Conservation (phyloP, 2,797 vertebrate species). For the Anniella stebbinsi region DNA sequence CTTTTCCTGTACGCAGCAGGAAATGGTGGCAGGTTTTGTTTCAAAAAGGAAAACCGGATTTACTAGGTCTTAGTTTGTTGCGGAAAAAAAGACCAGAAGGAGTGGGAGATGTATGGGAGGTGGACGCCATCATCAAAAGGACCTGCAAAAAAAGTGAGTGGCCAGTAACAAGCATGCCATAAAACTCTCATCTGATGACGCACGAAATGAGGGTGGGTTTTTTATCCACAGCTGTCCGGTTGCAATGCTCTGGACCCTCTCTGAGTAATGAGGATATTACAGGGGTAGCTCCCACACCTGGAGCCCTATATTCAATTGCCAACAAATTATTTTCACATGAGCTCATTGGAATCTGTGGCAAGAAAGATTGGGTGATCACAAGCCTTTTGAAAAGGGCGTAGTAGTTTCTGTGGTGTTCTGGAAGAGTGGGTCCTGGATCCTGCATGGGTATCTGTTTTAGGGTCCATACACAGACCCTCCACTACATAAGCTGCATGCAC, state of each 20-base stretch:
- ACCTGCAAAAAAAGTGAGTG: too few species aligned
- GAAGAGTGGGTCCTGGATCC: background rate
- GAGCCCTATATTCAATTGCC: background rate
- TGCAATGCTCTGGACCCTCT: background rate
- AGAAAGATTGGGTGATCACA: background rate
- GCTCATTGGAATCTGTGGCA: background rate
- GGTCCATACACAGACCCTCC: background rate
- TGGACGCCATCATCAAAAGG: too few species aligned
- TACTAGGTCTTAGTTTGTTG: too few species aligned
- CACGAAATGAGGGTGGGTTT: too few species aligned
- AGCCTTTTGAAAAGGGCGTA: background rate
- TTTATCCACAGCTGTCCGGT: background rate
- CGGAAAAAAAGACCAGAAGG: too few species aligned
- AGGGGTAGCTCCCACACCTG: background rate
- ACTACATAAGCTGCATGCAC: background rate
- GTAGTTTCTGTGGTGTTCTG: background rate
- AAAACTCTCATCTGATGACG: too few species aligned
- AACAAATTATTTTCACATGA: background rate
- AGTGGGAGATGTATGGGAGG: too few species aligned
- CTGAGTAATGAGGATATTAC: background rate
- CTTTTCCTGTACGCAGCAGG: too few species aligned
- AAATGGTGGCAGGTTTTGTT: too few species aligned
- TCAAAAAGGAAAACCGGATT: too few species aligned
- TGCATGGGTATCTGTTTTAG: background rate
- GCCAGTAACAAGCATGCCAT: too few species aligned